phyloP scores from a whole-genome alignment of 2,797 vertebrate species.

The Emydoidea blandingii region DNA sequence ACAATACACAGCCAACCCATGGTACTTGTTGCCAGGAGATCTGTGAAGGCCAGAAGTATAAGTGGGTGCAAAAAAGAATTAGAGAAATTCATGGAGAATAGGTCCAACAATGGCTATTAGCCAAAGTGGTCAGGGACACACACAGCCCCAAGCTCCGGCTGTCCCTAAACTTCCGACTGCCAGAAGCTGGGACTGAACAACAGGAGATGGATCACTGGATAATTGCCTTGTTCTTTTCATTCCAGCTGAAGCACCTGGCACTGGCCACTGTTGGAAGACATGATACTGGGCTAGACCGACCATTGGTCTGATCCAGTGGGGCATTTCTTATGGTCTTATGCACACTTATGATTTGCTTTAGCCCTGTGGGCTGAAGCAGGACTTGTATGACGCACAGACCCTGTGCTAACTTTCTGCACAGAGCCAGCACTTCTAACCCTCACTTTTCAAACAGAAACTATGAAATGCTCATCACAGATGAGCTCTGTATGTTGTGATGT shows the following conservation, averaged over 20 bases:
- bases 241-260: background rate
- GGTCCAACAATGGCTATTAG: background rate
- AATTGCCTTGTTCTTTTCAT: background rate
- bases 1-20: background rate
- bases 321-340: background rate
- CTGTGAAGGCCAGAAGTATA: background rate
- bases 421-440: background rate
- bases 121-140: background rate
- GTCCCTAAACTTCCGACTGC: background rate
- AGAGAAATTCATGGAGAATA: background rate
- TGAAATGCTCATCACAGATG: background rate
- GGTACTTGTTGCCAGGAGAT: background rate
- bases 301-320: background rate
- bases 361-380: background rate
- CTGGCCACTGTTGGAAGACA: background rate
- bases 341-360: background rate
- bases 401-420: background rate
- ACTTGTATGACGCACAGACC: no score
- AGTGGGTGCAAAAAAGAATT: background rate
- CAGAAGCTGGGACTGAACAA: background rate
- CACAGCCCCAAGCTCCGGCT: background rate
- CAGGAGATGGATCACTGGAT: background rate
- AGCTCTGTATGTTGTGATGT: background rate
- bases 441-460: background rate
- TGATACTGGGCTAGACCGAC: background rate